These are phyloP conservation scores for Cranoglanis bouderius DNA, from an alignment of 2,113 vertebrate genomes.

Conservation along the genomic window DNA sequence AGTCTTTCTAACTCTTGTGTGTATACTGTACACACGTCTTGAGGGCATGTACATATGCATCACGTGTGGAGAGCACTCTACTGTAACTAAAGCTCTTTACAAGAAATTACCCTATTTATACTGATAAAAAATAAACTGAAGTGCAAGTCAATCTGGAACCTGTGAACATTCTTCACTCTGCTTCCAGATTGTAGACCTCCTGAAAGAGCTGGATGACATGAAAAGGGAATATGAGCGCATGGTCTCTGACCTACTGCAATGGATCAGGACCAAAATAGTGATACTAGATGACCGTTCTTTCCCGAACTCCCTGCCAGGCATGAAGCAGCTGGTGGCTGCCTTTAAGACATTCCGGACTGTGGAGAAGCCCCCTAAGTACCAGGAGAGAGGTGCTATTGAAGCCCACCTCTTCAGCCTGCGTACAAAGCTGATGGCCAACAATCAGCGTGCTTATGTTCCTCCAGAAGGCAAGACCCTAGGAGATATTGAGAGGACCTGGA, in stretches of 20 bases:
- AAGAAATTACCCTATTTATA: background rate
- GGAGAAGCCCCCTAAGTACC: slow-evolving; percentile 88
- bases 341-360: slow-evolving; percentile 84
- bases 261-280: slow-evolving; percentile 80
- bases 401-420: slow-evolving; percentile 84
- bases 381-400: slow-evolving; percentile 83
- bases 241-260: slow-evolving; percentile 80
- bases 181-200: slow-evolving; percentile 77
- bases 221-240: slow-evolving; percentile 78
- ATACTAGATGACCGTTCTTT: slow-evolving; percentile 79
- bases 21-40: too few relatives aligned
- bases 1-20: background rate
- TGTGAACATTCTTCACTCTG: background rate
- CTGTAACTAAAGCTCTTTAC: background rate
- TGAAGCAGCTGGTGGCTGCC: slow-evolving; percentile 77
- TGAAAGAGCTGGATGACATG: slow-evolving; percentile 80
- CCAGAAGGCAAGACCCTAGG: slow-evolving; percentile 74
- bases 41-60: background rate
- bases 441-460: slow-evolving; percentile 78
- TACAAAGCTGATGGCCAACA: slow-evolving; percentile 82
- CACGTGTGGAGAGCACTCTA: background rate
- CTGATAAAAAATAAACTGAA: background rate
- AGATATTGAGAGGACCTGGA: slow-evolving; percentile 81
- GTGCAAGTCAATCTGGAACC: background rate
- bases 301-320: slow-evolving; percentile 82